Conservation (phyloP, 92 coral and sea anemone genomes). For the Pocillopora meandrina region DNA sequence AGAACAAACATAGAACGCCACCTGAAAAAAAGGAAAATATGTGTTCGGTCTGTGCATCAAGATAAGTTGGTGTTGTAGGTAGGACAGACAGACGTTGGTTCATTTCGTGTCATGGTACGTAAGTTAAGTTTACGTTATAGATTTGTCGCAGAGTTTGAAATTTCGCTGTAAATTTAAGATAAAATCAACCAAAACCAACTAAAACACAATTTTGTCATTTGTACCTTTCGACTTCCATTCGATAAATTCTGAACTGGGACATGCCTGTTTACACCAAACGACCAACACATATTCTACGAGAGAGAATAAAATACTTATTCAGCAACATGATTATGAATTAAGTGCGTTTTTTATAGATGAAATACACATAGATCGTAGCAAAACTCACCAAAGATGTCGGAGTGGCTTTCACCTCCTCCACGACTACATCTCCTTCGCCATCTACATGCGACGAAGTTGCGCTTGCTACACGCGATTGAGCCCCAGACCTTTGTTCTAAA, state of each 20-base stretch:
- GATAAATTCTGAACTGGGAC: constrained; percentile 90
- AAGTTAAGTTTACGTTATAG: too few relatives aligned
- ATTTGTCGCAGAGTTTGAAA: too few relatives aligned
- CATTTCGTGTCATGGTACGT: too few relatives aligned
- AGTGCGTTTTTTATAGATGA: neutral
- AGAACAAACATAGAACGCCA: constrained; percentile 77
- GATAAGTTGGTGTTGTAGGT: too few relatives aligned
- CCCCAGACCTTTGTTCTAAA: constrained; percentile 62
- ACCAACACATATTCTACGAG: constrained; percentile 91
- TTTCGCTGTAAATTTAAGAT: too few relatives aligned
- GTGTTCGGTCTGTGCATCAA: neutral
- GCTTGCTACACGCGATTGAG: constrained; percentile 82
- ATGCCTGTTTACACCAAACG: constrained; percentile 85
- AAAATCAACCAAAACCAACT: neutral
- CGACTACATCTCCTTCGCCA: constrained; percentile 42
- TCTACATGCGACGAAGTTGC: constrained; percentile 63
- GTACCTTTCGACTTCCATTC: constrained; percentile 87
- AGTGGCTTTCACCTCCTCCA: constrained; percentile 53
- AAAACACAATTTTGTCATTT: neutral
- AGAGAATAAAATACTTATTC: neutral
- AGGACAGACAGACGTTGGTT: too few relatives aligned
- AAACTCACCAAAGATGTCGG: constrained; percentile 74
- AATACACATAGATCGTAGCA: neutral
- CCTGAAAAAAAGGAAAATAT: constrained; percentile 41
- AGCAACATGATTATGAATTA: neutral